These are phyloP conservation scores for Aricia artaxerxes DNA, from an alignment of 2,888 invertebrate species.

Conservation along the genomic window DNA sequence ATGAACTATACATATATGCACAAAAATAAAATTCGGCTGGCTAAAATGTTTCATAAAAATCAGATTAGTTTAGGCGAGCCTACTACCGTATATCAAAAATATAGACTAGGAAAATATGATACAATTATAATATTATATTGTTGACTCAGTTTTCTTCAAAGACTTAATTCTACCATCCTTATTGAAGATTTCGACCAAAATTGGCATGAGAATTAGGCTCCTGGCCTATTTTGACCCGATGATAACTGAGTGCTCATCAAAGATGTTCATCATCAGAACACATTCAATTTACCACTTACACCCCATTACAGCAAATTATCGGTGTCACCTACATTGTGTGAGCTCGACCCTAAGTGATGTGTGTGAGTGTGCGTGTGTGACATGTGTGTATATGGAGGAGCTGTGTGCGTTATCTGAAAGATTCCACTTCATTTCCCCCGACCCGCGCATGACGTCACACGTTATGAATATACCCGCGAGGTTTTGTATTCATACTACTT, in stretches of 20 bases:
- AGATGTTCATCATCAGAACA: constrained; percentile 53
- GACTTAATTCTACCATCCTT: background rate
- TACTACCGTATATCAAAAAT: too few relatives aligned
- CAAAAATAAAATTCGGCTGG: background rate
- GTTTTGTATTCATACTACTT: background rate
- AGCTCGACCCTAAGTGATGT: constrained; percentile 58
- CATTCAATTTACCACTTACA: constrained; percentile 71
- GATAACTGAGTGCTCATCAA: constrained; percentile 45
- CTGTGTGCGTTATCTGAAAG: constrained; percentile 77
- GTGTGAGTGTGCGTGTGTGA: constrained; percentile 41
- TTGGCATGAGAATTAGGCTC: background rate
- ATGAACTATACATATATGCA: background rate
- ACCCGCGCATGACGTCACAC: constrained; percentile 71
- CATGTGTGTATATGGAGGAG: constrained; percentile 42
- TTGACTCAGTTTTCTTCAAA: too few relatives aligned
- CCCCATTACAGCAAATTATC: constrained; percentile 74
- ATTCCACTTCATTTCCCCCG: constrained; percentile 79
- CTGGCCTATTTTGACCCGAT: background rate
- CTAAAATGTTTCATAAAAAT: background rate
- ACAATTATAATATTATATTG: too few relatives aligned
- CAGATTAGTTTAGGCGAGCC: too few relatives aligned
- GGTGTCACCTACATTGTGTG: constrained; percentile 71
- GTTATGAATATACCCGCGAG: constrained; percentile 48
- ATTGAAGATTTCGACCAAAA: background rate
- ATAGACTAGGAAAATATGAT: too few relatives aligned